Evolutionary conservation across 2,113 vertebrate genomes (phyloP), one percentile per base, ranked within the genome.

Genomic region (Tetrax tetrax): DNA sequence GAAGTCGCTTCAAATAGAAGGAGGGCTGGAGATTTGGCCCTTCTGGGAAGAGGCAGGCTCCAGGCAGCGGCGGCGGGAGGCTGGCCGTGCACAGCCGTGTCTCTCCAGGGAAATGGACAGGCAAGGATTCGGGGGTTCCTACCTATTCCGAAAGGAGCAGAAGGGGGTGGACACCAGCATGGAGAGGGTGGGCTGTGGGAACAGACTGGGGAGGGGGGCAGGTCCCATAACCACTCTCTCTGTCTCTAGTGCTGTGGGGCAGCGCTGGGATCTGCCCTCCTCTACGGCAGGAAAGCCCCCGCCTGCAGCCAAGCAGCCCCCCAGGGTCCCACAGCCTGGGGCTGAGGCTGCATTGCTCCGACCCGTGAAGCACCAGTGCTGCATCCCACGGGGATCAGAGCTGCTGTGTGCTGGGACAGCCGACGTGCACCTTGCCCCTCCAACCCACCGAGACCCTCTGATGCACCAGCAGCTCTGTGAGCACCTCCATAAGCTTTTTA

Each of bases 381-480:
- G 3, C 53, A 33, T 15, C 5, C 10, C 6, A 0, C 0, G 2
- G 45, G 53, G 41, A 7, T 6, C 45, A 27, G 64, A 79, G 60
- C 56, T 74, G 60, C 53, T 45, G 38, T 10, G 13, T 21, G 37
- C 56, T 63, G 54, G 56, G 66, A 48, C 1, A 5, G 18, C 22
- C 45, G 25, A 48, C 1, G 2, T 6, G 10, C 0, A 0, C 5
- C 41, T 24, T 31, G 22, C 2, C 1, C n/a, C 37, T 61, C 76
- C 14, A 38, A 8, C 3, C 16, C 71, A 6, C 54, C 5, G 17
- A 61, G 47, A 19, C n/a, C 29, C 19, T 24, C 33, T 7, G 6
- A 24, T 31, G 21, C 25, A 61, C 63, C 76, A 37, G 19, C 37
- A 74, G 38, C 12, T 47, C 64, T 27, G 5, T 3, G 27, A 65